phyloP scores from a whole-genome alignment of 2,113 vertebrate genomes.

The Phalacrocorax brasilianus region DNA sequence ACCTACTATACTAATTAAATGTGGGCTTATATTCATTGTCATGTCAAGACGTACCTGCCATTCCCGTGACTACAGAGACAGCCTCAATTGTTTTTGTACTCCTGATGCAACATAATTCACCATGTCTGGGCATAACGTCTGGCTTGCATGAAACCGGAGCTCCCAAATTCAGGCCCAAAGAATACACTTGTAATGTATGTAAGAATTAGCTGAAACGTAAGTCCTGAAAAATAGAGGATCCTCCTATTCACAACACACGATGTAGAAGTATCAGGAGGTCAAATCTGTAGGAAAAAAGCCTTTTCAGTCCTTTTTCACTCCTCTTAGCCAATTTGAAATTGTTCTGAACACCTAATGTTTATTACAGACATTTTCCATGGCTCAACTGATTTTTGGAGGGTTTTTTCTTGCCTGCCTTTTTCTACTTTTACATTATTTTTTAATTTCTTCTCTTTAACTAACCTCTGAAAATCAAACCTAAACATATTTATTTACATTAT shows the following conservation, averaged over 20 bases:
- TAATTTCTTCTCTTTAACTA: not conserved
- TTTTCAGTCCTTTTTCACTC: not conserved
- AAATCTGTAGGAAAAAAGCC: not conserved
- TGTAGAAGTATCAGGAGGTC: not conserved
- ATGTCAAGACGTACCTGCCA: not conserved
- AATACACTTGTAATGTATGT: not conserved
- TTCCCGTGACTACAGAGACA: not conserved
- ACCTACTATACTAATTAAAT: not conserved
- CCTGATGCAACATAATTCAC: not conserved
- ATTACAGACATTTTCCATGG: not conserved
- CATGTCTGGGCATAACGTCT: not conserved
- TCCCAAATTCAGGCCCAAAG: not conserved
- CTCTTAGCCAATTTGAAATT: not conserved
- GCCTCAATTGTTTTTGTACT: not conserved
- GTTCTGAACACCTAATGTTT: not conserved
- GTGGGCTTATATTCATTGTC: not conserved
- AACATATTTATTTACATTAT: not conserved
- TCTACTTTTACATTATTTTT: not conserved
- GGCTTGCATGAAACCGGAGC: not conserved
- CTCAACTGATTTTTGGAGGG: not conserved
- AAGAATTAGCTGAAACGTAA: not conserved
- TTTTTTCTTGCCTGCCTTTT: not conserved
- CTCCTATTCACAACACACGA: not conserved
- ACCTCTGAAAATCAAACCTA: not conserved
- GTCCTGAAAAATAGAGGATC: not conserved